Base-by-base conservation (phyloP, 2,797 vertebrate species). In the Sylvia borin region DNA sequence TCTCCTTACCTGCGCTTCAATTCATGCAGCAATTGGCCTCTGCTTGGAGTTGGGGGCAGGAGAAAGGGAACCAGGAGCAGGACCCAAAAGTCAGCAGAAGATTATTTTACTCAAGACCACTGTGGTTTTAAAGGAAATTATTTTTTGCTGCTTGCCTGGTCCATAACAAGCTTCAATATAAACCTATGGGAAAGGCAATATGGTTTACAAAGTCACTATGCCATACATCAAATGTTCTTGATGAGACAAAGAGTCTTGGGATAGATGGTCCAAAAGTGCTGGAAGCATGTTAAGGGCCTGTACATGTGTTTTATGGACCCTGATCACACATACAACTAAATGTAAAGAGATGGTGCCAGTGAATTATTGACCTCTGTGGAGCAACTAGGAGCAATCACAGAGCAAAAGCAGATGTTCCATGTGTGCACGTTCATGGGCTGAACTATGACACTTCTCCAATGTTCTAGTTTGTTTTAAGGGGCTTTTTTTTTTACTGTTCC, bases 281-380 rank as follows among this genome's bases (percentile, higher is more conserved):
- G 74, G 68, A 92, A 96, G 61, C 89, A 94, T 92, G 88, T 88
- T 84, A 64, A 92, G 71, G 40, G 38, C 73, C 76, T 74, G 73
- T 80, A 85, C 51, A 76, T 38, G 18, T 57, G 64, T 95, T 97
- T 95, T 96, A 93, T 89, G 54, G 53, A 92, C 81, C 54, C 89
- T 50, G 50, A 88, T 81, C 88, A 86, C 60, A 79, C 38, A 90
- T 53, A 81, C 64, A 75, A 9, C 36, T 82, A 77, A 74, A 88
- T 57, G 42, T 43, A 79, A 92, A 86, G 83, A 65, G 73, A 40
- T 74, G 53, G 54, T 85, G 73, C 72, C 53, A n/a, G 51, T 71
- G 92, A 94, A 55, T 96, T 96, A 96, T 84, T 92, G 67, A 93
- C 54, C 81, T 92, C 88, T 10, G 6, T 58, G 75, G 81, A 93